Base-by-base conservation (phyloP, 2,888 invertebrate genomes). In the Netelia melanura region DNA sequence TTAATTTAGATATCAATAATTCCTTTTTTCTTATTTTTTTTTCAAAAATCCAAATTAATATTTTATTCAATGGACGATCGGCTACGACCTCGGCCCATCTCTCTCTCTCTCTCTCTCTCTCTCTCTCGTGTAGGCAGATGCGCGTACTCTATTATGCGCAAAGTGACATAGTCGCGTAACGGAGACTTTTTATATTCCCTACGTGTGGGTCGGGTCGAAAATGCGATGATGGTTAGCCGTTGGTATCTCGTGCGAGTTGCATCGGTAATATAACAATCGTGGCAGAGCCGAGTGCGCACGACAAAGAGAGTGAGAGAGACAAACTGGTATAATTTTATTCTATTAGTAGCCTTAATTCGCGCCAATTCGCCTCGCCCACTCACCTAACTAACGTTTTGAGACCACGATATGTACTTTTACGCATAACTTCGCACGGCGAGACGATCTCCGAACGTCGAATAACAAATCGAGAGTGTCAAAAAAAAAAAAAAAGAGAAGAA, bases 361-460 rank as follows among this genome's bases (percentile, higher is more conserved):
- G 88, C 85, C 89, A 92, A 92, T 91, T 91, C 88, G 87, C 85
- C 83, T 86, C 92, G 90, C 91, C 91, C 88, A 90, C 91, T 81
- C 81, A 86, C 58, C 71, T 38, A 82, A 82, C 65, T 54, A 65
- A 58, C 71, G 79, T 80, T 80, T 71, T 56, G 71, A 72, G 64
- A 56, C 72, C 54, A 54, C 10, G 64, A 71, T 72, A 25, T 25
- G 25, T 25, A 58, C 25, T 56, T 44, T 65, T 30, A 30, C 71
- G 79, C 71, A 80, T 80, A 80, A 71, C 79, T 72, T 72, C 30
- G 17, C 58, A 23, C 58, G 58, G 6, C 58, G 5, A 21, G 21
- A 58, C 58, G 23, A 38, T 65, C 65, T 44, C 62, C 52, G 6
- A 52, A 43, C 56, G 44, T 14, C 8, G 3, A 48, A 44, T 65